Conservation (phyloP, 2,888 invertebrate genomes). For the Eretmocerus hayati region DNA sequence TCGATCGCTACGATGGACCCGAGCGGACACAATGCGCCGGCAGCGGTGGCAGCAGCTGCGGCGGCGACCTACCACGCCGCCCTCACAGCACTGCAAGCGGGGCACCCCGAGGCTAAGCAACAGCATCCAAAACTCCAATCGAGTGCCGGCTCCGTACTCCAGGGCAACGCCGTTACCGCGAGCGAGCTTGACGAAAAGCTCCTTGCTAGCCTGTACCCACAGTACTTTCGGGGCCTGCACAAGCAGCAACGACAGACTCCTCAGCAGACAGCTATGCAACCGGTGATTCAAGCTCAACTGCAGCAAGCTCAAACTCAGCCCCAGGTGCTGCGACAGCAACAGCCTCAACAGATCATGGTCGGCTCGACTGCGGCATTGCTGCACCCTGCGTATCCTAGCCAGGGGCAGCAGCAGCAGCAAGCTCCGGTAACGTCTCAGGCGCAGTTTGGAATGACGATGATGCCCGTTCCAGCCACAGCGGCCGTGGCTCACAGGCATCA, state of each 20-base stretch:
- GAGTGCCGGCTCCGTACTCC: too few relatives aligned
- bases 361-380: neutral
- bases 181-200: constrained; percentile 28
- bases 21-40: constrained; percentile 24
- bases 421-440: constrained; percentile 24
- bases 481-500: constrained; percentile 6
- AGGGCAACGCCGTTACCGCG: constrained; percentile 21
- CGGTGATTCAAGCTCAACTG: neutral
- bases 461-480: constrained; percentile 18
- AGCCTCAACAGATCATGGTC: constrained; percentile 19
- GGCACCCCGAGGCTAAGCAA: constrained; percentile 23
- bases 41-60: constrained; percentile 28
- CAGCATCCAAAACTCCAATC: constrained; percentile 19
- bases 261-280: constrained; percentile 21
- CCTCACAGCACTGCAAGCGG: constrained; percentile 26
- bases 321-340: constrained; percentile 19
- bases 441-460: constrained; percentile 27
- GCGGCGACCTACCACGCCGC: constrained; percentile 33
- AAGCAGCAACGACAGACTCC: constrained; percentile 36
- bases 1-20: constrained; percentile 16
- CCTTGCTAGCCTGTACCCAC: constrained; percentile 39
- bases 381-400: constrained; percentile 22
- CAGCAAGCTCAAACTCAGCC: constrained; percentile 3
- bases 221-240: constrained; percentile 40
- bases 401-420: constrained; percentile 12